phyloP scores from a whole-genome alignment of 2,113 vertebrate genomes.

The Callipepla squamata region DNA sequence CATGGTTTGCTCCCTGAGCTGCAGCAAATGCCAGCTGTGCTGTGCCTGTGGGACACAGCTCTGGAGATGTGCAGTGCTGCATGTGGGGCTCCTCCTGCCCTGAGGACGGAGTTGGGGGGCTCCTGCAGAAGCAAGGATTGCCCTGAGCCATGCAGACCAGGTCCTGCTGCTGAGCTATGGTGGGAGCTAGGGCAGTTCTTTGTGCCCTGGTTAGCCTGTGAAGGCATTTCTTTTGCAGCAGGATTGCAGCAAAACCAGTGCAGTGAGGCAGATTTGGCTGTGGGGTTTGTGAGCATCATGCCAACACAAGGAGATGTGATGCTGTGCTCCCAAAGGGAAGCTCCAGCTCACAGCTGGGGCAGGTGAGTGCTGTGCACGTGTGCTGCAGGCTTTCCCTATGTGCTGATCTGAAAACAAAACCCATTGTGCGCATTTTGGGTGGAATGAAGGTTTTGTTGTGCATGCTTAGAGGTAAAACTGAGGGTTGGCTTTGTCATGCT shows the following conservation, averaged over 20 bases:
- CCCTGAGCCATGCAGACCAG: accelerated
- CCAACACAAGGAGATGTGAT: background rate
- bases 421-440: too few species aligned
- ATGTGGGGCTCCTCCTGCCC: background rate
- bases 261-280: background rate
- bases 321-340: background rate
- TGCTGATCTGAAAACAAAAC: too few species aligned
- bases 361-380: accelerated
- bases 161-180: accelerated
- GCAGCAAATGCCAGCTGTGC: accelerated
- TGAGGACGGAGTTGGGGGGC: accelerated
- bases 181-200: background rate
- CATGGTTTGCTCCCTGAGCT: background rate
- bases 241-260: background rate
- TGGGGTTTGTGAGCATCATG: background rate
- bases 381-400: background rate
- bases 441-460: too few species aligned
- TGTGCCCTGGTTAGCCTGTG: accelerated
- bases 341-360: background rate
- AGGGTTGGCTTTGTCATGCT: background rate
- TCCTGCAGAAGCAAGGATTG: accelerated
- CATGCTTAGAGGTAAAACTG: too few species aligned
- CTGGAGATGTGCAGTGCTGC: accelerated
- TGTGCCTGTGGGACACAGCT: background rate
- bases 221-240: accelerated